Evolutionary conservation across 1,140 invertebrate genomes (phyloP).

Genomic region (Helicoverpa zea): DNA sequence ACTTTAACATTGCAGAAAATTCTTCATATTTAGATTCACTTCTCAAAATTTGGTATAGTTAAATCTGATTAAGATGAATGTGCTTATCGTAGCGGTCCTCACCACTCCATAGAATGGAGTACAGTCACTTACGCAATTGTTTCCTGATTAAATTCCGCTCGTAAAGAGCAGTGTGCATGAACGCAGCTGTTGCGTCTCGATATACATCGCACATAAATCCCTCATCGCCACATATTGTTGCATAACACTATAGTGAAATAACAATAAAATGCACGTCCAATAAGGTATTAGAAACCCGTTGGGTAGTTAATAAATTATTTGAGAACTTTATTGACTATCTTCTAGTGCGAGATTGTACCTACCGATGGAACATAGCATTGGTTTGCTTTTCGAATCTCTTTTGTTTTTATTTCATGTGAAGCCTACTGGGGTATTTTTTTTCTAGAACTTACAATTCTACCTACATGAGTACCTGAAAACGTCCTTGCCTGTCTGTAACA

Average conservation of each 20-base stretch:
- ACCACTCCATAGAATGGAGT: not conserved
- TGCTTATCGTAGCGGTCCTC: not conserved
- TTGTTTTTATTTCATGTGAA: too few species aligned
- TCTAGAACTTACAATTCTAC: too few species aligned
- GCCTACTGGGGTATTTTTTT: too few species aligned
- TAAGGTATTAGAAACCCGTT: not conserved
- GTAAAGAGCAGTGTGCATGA: slow-evolving; percentile 63
- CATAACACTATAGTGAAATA: not conserved
- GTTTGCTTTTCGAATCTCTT: too few species aligned
- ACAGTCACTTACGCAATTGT: slow-evolving; percentile 51
- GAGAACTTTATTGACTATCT: not conserved
- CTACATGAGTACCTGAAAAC: too few species aligned
- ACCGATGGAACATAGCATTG: not conserved
- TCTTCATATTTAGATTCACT: too few species aligned
- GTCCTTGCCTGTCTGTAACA: too few species aligned
- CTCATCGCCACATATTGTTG: slow-evolving; percentile 56
- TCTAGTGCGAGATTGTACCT: not conserved
- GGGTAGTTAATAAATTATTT: not conserved
- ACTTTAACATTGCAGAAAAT: too few species aligned
- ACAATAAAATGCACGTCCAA: slow-evolving; percentile 7
- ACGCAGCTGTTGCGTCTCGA: slow-evolving; percentile 62
- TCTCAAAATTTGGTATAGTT: not conserved
- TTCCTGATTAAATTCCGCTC: slow-evolving; percentile 53
- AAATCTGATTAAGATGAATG: not conserved
- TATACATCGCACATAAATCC: slow-evolving; percentile 66